Conservation (phyloP, 2,888 invertebrate genomes). For the Lithophane ornitopus region DNA sequence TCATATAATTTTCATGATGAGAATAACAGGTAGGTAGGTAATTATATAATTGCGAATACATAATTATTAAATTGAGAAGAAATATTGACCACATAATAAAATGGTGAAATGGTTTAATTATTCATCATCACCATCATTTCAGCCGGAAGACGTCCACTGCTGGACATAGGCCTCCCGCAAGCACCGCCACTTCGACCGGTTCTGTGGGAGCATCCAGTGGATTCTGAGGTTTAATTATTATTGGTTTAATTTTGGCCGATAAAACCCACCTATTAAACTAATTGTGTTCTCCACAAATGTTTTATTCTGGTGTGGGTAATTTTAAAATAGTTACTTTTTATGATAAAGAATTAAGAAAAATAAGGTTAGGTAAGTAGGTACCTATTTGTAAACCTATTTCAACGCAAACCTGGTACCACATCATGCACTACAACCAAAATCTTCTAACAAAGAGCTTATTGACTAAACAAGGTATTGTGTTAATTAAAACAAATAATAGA, state of each 20-base stretch:
- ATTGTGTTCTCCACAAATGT: neutral
- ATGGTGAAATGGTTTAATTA: neutral
- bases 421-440: conserved; percentile 1
- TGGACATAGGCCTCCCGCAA: neutral
- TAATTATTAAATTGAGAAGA: neutral
- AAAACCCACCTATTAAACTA: neutral
- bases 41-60: neutral
- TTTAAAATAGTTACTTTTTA: neutral
- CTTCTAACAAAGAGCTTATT: conserved; percentile 5
- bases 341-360: neutral
- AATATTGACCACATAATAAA: neutral
- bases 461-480: conserved; percentile 18
- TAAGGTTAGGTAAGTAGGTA: neutral
- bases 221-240: no score
- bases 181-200: neutral
- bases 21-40: neutral
- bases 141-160: neutral
- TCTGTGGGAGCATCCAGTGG: no score
- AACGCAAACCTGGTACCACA: neutral
- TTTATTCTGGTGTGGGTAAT: neutral
- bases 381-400: neutral
- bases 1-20: conserved; percentile 11
- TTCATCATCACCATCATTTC: neutral
- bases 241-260: neutral
- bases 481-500: conserved; percentile 15